phyloP scores from a whole-genome alignment of 2,113 vertebrate species.

The Eidolon helvum region DNA sequence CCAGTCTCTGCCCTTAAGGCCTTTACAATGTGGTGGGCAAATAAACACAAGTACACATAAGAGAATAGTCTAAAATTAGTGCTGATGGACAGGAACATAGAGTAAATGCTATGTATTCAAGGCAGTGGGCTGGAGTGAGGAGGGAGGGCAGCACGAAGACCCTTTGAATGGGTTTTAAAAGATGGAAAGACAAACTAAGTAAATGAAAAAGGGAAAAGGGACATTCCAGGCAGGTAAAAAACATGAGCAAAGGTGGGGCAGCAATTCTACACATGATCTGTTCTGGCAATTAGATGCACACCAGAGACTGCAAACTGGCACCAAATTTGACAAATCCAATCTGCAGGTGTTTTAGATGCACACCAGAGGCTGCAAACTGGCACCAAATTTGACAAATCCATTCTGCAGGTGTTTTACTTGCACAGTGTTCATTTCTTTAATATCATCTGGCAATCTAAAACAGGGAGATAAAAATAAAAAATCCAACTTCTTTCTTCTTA shows the following conservation, averaged over 20 bases:
- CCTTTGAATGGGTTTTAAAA: neutral
- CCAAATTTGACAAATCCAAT: neutral
- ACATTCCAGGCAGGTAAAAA: neutral
- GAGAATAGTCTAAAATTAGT: neutral
- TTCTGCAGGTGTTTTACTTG: neutral
- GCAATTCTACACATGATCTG: neutral
- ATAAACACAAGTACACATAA: neutral
- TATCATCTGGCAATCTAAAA: neutral
- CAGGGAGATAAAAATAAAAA: conserved; percentile 11
- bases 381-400: neutral
- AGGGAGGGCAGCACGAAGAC: neutral
- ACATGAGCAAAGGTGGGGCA: neutral
- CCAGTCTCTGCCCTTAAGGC: neutral
- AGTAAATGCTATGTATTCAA: neutral
- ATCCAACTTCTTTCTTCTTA: neutral
- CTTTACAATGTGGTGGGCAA: neutral
- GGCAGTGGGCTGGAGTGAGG: neutral
- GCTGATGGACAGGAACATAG: neutral
- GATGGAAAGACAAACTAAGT: neutral
- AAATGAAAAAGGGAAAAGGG: neutral
- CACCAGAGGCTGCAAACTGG: neutral
- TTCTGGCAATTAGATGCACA: neutral
- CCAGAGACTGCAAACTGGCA: neutral
- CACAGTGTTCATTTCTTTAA: neutral
- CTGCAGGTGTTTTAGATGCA: neutral